Percentiles rank a stretch among this genome's conserved stretches.
Conservation (phyloP, 2,113 vertebrate genomes). For the Syngnathus floridae region DNA sequence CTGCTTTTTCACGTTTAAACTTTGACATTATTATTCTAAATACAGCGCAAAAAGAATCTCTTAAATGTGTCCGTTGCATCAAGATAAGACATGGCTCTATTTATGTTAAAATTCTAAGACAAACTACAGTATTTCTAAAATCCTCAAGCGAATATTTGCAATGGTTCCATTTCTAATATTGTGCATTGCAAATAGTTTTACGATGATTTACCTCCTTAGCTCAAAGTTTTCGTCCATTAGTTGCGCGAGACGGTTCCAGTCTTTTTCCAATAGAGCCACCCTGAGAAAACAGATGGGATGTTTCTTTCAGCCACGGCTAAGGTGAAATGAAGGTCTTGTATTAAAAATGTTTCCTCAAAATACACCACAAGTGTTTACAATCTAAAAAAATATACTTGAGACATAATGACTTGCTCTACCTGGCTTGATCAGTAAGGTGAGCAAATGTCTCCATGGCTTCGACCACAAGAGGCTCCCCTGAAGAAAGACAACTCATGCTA, state of each 20-base stretch:
- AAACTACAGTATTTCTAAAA: neutral
- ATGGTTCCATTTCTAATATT: neutral
- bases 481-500: neutral
- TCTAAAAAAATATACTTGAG: neutral
- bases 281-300: slow-evolving; percentile 36
- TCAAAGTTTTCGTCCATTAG: slow-evolving; percentile 79
- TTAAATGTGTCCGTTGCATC: neutral
- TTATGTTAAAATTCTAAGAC: neutral
- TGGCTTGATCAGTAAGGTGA: slow-evolving; percentile 73
- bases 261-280: slow-evolving; percentile 50
- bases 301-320: neutral
- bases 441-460: slow-evolving; percentile 75
- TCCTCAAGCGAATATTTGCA: neutral
- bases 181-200: neutral
- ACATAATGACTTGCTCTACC: slow-evolving; percentile 51
- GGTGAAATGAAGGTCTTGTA: neutral
- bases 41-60: neutral
- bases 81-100: neutral
- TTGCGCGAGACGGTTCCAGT: slow-evolving; percentile 68
- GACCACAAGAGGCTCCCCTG: slow-evolving; percentile 69
- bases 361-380: neutral
- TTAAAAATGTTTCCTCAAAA: neutral
- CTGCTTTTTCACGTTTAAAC: too few species aligned
- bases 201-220: slow-evolving; percentile 63
- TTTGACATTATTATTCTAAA: too few species aligned